Evolutionary conservation across 1,140 invertebrate genomes (phyloP), one percentile per base, ranked within the genome.

Genomic region (Melipona quadrifasciata): DNA sequence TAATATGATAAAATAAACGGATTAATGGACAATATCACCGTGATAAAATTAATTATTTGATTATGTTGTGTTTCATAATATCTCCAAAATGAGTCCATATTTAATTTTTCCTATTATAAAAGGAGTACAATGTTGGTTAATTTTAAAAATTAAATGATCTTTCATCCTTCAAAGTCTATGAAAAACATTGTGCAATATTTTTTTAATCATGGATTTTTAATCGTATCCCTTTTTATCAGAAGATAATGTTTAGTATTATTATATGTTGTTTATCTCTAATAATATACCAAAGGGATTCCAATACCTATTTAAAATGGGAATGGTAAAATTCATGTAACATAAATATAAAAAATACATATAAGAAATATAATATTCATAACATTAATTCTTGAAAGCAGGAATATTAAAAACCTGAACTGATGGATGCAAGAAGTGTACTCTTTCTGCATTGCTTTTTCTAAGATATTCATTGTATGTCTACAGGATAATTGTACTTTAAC

Each of bases 361-460:
- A 82, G 31, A 53, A 24, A 51, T 31, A 31, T 79, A 71, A 71
- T 58, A 61, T 78, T 71, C 53, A 27, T 84, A 70, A 77, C 64
- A 55, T 74, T 31, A 47, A 61, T 65, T 34, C 58, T 47, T 71
- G 65, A 34, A 51, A 55, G n/a, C 24, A 79, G 27, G 57, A 39
- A 27, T 21, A 84, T 71, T 83, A 71, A 79, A 65, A 77, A 84
- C 72, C 24, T 71, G 67, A 79, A 79, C 53, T 27, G 65, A 79
- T 72, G 17, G 12, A 83, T 61, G 31, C 58, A 55, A 83, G 39
- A 11, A 24, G 39, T 53, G 47, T 70, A 78, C 17, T 83, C 67
- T 78, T 27, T 24, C 34, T 84, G 67, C 71, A 84, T 79, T 71
- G 57, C 55, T 84, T 84, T 84, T 84, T 84, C 67, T 79, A 72